These are phyloP conservation scores for Eupeodes luniger DNA, from an alignment of 2,888 invertebrate species.

Conservation along the genomic window DNA sequence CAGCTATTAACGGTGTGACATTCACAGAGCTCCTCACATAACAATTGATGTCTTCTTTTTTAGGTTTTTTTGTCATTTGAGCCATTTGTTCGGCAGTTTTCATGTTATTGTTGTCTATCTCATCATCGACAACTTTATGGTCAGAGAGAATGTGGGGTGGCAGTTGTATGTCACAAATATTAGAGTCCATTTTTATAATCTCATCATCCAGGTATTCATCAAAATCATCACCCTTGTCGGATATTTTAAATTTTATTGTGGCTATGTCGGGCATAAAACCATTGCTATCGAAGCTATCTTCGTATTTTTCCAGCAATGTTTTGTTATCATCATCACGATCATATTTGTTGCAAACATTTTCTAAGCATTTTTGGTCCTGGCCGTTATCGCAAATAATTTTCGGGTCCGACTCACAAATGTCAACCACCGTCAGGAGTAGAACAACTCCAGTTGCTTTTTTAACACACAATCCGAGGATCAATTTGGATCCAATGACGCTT, in stretches of 20 bases:
- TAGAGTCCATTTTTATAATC: slow-evolving; percentile 57
- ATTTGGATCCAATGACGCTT: slow-evolving; percentile 70
- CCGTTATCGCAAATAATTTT: slow-evolving; percentile 75
- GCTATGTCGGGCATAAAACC: slow-evolving; percentile 81
- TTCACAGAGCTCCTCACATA: slow-evolving; percentile 81
- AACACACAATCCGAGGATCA: slow-evolving; percentile 72
- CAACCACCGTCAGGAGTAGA: slow-evolving; percentile 57
- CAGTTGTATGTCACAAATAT: slow-evolving; percentile 52
- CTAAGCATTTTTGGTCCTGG: slow-evolving; percentile 78
- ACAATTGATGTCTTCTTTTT: slow-evolving; percentile 81
- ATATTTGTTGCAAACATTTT: slow-evolving; percentile 73
- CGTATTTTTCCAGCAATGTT: slow-evolving; percentile 81
- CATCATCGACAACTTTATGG: slow-evolving; percentile 51
- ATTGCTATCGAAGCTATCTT: slow-evolving; percentile 82
- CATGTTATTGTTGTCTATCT: slow-evolving; percentile 72
- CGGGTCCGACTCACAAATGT: slow-evolving; percentile 51
- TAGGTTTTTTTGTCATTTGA: slow-evolving; percentile 77
- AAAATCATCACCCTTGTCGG: slow-evolving; percentile 62
- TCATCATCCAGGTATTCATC: slow-evolving; percentile 61
- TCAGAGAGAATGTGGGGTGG: slow-evolving; percentile 54
- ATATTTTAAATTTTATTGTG: slow-evolving; percentile 66
- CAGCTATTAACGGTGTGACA: slow-evolving; percentile 81
- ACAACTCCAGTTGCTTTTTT: slow-evolving; percentile 59
- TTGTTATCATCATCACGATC: slow-evolving; percentile 80
- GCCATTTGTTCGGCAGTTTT: slow-evolving; percentile 83